Base-by-base conservation (phyloP, 2,113 vertebrate species). In the Naja naja region DNA sequence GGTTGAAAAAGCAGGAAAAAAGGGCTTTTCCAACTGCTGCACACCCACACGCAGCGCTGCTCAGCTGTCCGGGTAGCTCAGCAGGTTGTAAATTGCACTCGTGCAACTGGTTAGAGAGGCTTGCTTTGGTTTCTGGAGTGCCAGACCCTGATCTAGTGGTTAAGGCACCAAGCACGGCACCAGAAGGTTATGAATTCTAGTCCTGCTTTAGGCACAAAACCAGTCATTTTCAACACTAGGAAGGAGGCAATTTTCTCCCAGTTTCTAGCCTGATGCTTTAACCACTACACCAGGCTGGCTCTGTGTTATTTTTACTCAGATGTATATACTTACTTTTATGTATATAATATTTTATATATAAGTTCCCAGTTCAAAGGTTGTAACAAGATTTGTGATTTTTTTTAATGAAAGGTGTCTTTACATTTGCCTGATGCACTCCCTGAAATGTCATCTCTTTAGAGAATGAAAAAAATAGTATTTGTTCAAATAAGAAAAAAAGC, bases 381-480 rank as follows among this genome's bases (percentile, higher is more conserved):
- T 3, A 81, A 81, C 39, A 81, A 81, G n/a, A 81, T 81, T 39
- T 89, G 74, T 23, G 25, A 89, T 45, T 49, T 55, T 11, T 89
- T 12, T 12, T 2, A 11, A 88, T 22, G 30, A 88, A 39, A 88
- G n/a, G 12, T 16, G 34, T 43, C 90, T 90, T 87, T 87, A 93
- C 27, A 54, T 30, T 74, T 25, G n/a, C 20, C 20, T 34, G 49
- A 25, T 34, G 49, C 3, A 18, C 49, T 81, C 30, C 39, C 90
- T 47, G 54, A 90, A 90, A 93, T 69, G 56, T 55, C 89, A 90
- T 27, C 20, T 34, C 92, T 93, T 88, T 91, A 49, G 34, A 81
- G 43, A 90, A 74, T 39, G 39, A 10, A 23, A 74, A 27, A 49
- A 34, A 2, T 47, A 60, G 55, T 54, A 93, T 91, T 88, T 93